Evolutionary conservation across 1,140 invertebrate genomes (phyloP).

Genomic region (Saccostrea cuccullata): DNA sequence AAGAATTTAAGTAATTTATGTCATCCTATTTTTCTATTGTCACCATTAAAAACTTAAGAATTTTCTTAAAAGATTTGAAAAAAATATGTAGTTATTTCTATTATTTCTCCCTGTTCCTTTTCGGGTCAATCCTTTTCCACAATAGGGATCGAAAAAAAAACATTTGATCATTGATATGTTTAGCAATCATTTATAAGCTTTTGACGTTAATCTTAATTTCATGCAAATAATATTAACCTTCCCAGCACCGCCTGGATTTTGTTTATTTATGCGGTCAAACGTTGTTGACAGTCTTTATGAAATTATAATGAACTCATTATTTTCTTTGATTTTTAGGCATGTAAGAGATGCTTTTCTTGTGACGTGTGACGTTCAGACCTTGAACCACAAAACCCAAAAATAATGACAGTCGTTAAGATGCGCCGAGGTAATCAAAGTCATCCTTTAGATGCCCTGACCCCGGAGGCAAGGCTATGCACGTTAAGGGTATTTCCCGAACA

Average conservation of each 20-base stretch:
- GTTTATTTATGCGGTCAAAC: not conserved
- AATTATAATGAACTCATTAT: slow-evolving; percentile 30
- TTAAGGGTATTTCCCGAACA: no score
- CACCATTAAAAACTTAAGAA: no score
- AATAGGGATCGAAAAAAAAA: not conserved
- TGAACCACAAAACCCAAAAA: not conserved
- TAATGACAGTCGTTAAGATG: not conserved
- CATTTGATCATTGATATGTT: not conserved
- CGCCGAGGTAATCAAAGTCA: no score
- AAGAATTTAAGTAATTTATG: no score
- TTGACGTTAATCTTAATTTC: slow-evolving; percentile 14
- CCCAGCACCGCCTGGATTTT: not conserved
- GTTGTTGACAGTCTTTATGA: slow-evolving; percentile 16
- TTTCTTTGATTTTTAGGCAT: slow-evolving; percentile 21
- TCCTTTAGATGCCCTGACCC: no score
- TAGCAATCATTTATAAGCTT: not conserved
- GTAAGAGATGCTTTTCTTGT: slow-evolving; percentile 5
- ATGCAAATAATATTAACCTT: not conserved
- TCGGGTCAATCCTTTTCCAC: not conserved
- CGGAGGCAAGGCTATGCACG: no score
- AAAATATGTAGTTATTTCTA: not conserved
- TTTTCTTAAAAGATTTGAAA: not conserved
- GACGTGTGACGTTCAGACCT: not conserved
- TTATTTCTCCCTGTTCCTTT: not conserved
- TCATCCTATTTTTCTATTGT: no score